Conservation (phyloP, 2,113 vertebrate genomes). For the Ifrita kowaldi region DNA sequence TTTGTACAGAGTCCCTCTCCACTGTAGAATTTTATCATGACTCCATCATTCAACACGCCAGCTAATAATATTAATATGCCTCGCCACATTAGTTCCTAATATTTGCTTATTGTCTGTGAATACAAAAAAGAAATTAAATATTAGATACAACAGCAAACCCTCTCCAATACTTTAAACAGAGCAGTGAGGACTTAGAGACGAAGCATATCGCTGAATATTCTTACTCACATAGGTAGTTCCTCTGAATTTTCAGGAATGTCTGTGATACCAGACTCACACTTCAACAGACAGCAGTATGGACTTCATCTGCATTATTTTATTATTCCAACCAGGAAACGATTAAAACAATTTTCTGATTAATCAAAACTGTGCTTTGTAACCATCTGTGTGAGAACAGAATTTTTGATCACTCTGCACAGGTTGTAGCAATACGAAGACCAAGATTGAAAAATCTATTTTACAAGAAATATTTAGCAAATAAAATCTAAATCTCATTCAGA, state of each 20-base stretch:
- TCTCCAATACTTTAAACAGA: constrained; percentile 22
- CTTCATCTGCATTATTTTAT: constrained; percentile 58
- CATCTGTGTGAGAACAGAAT: constrained; percentile 55
- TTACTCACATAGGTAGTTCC: background rate
- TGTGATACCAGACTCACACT: background rate
- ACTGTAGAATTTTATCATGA: background rate
- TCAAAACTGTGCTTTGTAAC: constrained; percentile 62
- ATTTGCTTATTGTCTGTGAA: constrained; percentile 35
- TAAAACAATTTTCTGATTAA: constrained; percentile 74
- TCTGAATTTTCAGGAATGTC: background rate
- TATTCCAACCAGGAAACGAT: constrained; percentile 64
- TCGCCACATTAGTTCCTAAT: constrained; percentile 8
- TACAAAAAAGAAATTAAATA: constrained; percentile 50
- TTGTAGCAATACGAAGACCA: constrained; percentile 18
- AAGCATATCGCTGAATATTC: background rate
- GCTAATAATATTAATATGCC: constrained; percentile 34
- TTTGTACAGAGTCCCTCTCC: background rate
- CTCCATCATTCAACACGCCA: constrained; percentile 46
- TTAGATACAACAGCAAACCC: background rate
- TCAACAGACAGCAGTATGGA: constrained; percentile 2
- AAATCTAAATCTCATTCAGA: constrained; percentile 25
- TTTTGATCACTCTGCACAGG: constrained; percentile 39
- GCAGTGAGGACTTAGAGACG: background rate
- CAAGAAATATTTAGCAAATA: constrained; percentile 71
- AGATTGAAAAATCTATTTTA: constrained; percentile 51